These are phyloP conservation scores for Valencia hispanica DNA, from an alignment of 2,797 vertebrate species.

Conservation along the genomic window DNA sequence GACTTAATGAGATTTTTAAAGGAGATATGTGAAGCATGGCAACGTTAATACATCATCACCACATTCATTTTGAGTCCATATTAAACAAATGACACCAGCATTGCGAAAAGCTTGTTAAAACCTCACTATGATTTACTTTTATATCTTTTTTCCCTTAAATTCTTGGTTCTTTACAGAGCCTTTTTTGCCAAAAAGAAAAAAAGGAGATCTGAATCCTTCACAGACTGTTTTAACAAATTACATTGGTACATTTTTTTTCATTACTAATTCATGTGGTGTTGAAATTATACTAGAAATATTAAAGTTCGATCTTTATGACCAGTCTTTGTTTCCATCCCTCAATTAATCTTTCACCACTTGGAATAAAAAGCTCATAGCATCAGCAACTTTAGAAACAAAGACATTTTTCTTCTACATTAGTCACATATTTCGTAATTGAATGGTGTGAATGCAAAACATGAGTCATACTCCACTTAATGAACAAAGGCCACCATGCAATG, in stretches of 20 bases:
- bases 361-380: neutral
- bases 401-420: neutral
- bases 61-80: constrained; percentile 16
- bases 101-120: constrained; percentile 12
- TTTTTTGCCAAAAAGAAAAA: neutral
- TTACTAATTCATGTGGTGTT: neutral
- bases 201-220: neutral
- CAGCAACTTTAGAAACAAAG: neutral
- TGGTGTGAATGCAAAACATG: constrained; percentile 16
- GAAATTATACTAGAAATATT: neutral
- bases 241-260: neutral
- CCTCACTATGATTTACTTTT: constrained; percentile 2
- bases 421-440: neutral
- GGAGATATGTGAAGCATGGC: constrained; percentile 12
- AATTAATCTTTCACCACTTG: neutral
- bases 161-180: neutral
- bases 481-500: constrained; percentile 66
- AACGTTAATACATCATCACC: constrained; percentile 25
- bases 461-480: constrained; percentile 17
- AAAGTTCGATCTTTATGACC: neutral
- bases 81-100: constrained; percentile 44
- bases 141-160: neutral
- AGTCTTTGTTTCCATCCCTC: neutral
- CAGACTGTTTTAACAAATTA: neutral
- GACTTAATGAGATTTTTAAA: constrained; percentile 30